These are phyloP conservation scores for Operophtera brumata DNA, from an alignment of 2,888 invertebrate genomes.

Conservation along the genomic window DNA sequence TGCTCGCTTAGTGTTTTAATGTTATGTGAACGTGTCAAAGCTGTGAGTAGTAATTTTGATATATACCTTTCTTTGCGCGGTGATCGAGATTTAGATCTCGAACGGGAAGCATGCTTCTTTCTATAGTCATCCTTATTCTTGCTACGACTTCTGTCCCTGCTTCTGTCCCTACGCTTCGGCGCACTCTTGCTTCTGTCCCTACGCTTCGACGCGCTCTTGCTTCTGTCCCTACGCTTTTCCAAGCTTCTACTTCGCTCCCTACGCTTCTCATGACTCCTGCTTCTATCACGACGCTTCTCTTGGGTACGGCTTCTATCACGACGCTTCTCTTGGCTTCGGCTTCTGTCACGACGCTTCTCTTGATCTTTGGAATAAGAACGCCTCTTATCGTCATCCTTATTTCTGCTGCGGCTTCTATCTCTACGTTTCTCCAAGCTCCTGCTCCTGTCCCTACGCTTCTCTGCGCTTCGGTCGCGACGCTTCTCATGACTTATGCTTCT, in stretches of 20 bases:
- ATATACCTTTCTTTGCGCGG: constrained; percentile 40
- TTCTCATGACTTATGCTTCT: constrained; percentile 4
- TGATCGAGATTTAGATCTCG: constrained; percentile 46
- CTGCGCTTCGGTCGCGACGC: constrained; percentile 6
- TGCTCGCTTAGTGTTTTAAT: no score
- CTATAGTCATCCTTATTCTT: constrained; percentile 18
- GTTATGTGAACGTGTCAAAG: no score
- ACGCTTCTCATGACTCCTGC: constrained; percentile 35
- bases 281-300: constrained; percentile 39
- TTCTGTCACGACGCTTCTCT: constrained; percentile 14
- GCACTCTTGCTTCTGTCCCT: constrained; percentile 11
- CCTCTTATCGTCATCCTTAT: constrained; percentile 9
- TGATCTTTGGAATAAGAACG: constrained; percentile 3
- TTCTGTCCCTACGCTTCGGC: constrained; percentile 29
- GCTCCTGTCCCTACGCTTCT: constrained; percentile 30
- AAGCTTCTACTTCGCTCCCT: constrained; percentile 29
- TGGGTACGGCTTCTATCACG: constrained; percentile 16
- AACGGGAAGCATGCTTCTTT: constrained; percentile 40
- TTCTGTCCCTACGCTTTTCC: constrained; percentile 16
- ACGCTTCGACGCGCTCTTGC: constrained; percentile 12
- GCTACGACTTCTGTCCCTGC: constrained; percentile 19
- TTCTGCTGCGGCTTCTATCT: constrained; percentile 18
- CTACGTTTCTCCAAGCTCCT: constrained; percentile 13
- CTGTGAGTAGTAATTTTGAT: no score
- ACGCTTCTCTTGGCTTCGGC: constrained; percentile 12